phyloP scores from a whole-genome alignment of 2,797 vertebrate species.

The Miichthys miiuy region DNA sequence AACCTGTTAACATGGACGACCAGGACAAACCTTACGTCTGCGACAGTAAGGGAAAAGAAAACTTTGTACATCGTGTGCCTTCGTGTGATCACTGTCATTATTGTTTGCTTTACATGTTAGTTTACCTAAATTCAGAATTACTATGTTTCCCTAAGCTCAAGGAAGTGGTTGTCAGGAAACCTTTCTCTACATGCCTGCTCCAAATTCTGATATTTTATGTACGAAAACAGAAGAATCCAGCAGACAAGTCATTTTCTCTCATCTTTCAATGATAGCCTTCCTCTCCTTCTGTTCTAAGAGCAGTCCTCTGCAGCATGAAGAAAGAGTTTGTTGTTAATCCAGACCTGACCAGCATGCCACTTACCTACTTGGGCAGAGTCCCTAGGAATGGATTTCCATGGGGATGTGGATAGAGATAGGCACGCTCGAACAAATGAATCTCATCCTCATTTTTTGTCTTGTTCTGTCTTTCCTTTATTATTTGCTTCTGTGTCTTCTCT shows the following conservation, averaged over 20 bases:
- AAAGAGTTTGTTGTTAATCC: conserved; percentile 63
- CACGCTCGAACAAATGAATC: conserved; percentile 62
- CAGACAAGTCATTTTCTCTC: conserved; percentile 17
- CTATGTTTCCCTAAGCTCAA: conserved; percentile 5
- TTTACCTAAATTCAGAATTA: neutral
- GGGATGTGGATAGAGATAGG: conserved; percentile 47
- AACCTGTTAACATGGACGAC: conserved; percentile 91
- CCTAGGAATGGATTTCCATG: conserved; percentile 52
- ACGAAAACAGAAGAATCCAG: conserved; percentile 4
- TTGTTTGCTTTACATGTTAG: neutral
- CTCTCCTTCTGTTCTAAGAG: conserved; percentile 53
- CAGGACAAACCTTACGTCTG: conserved; percentile 98
- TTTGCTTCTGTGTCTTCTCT: conserved; percentile 87
- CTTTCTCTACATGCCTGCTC: conserved; percentile 11
- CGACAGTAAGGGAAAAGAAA: conserved; percentile 92
- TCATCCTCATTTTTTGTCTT: conserved; percentile 80
- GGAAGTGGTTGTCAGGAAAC: neutral
- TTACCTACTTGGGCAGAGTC: conserved; percentile 47
- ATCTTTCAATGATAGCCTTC: conserved; percentile 23
- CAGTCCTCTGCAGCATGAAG: conserved; percentile 73
- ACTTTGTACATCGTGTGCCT: conserved; percentile 8
- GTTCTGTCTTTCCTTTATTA: conserved; percentile 79
- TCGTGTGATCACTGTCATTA: conserved; percentile 16
- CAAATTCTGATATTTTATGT: neutral
- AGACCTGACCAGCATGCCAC: conserved; percentile 77